phyloP scores from a whole-genome alignment of 2,113 vertebrate species.

The Hiodon alosoides region DNA sequence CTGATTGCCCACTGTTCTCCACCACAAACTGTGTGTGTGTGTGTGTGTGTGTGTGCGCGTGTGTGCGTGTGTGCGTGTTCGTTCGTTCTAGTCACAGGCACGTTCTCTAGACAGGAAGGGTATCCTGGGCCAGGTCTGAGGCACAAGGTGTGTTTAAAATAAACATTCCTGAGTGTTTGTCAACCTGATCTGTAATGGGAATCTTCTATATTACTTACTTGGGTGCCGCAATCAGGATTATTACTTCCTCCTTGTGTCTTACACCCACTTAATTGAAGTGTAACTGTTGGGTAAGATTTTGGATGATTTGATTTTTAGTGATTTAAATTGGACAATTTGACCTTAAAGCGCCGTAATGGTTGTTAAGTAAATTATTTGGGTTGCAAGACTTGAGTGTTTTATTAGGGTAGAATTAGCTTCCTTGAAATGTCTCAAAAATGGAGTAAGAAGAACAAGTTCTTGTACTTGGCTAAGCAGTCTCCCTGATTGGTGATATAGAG shows the following conservation, averaged over 20 bases:
- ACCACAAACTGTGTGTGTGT: not conserved
- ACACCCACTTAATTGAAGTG: not conserved
- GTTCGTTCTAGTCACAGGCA: not conserved
- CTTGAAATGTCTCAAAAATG: not conserved
- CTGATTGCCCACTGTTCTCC: too few species aligned
- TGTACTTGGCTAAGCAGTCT: too few species aligned
- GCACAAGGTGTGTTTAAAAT: not conserved
- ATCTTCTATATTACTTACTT: not conserved
- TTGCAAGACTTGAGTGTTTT: constrained; percentile 4
- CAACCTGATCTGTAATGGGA: not conserved
- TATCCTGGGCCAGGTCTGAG: not conserved
- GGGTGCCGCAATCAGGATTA: not conserved
- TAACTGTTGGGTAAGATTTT: not conserved
- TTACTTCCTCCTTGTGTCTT: constrained; percentile 24
- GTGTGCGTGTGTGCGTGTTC: not conserved
- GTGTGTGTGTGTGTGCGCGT: not conserved
- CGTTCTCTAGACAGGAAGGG: not conserved
- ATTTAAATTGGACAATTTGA: not conserved
- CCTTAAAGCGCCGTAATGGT: not conserved
- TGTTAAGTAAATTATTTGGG: not conserved
- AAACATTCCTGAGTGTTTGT: not conserved
- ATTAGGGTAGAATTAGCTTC: not conserved
- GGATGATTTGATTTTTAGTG: not conserved
- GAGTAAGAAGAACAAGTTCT: not conserved
- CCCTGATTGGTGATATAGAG: too few species aligned